These are phyloP conservation scores for Portevinia maculata DNA, from an alignment of 2,888 invertebrate genomes.

Conservation along the genomic window DNA sequence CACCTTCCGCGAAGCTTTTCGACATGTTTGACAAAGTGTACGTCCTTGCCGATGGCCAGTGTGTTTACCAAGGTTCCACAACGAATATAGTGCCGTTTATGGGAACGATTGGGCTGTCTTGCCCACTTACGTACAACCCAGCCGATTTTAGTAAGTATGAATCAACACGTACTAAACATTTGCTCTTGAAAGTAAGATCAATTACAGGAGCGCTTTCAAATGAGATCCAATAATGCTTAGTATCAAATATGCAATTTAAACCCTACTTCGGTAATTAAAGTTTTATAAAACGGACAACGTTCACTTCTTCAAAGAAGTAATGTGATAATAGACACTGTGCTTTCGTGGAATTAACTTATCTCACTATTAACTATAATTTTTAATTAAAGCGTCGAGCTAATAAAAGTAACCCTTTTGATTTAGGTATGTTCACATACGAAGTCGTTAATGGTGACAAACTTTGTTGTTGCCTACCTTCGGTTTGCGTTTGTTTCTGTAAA, in stretches of 20 bases:
- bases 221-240: not conserved
- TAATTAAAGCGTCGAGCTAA: too few species aligned
- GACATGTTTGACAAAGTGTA: constrained; percentile 96
- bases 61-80: constrained; percentile 93
- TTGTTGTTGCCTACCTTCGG: too few species aligned
- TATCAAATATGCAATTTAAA: not conserved
- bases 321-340: not conserved
- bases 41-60: constrained; percentile 93
- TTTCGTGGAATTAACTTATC: not conserved
- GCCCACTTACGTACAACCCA: constrained; percentile 97
- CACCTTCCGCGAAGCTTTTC: constrained; percentile 97
- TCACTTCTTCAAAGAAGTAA: too few species aligned
- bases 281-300: not conserved
- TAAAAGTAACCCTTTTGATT: too few species aligned
- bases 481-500: too few species aligned
- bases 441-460: too few species aligned
- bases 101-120: constrained; percentile 89
- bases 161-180: not conserved
- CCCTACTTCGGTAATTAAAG: not conserved
- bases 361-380: too few species aligned
- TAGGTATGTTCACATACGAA: too few species aligned
- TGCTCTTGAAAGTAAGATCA: too few species aligned
- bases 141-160: constrained; percentile 94
- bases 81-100: constrained; percentile 92
- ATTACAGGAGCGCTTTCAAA: not conserved